Conservation (phyloP, 2,888 invertebrate species). For the Drosophila testacea region DNA sequence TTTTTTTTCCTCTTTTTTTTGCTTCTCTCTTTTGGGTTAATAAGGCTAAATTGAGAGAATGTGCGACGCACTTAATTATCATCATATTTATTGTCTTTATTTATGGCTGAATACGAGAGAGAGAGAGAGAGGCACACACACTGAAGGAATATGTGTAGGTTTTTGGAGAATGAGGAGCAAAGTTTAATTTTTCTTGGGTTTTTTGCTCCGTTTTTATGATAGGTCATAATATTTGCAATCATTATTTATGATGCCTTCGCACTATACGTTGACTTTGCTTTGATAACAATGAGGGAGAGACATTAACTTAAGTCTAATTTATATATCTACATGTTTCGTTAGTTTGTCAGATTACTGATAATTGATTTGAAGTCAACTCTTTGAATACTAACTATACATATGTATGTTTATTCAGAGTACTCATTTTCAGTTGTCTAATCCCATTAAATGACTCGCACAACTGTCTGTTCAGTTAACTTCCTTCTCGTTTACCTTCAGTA, state of each 20-base stretch:
- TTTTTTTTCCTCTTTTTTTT: not conserved
- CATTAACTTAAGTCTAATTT: constrained; percentile 18
- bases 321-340: constrained; percentile 4
- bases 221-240: constrained; percentile 59
- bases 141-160: too few relatives aligned
- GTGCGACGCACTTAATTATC: constrained; percentile 81
- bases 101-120: constrained; percentile 42
- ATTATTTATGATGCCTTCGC: constrained; percentile 49
- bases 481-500: not conserved
- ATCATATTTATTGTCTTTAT: constrained; percentile 81
- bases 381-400: too few relatives aligned
- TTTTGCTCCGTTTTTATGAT: constrained; percentile 36
- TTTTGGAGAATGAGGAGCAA: not conserved
- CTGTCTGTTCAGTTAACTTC: constrained; percentile 28
- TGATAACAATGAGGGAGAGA: not conserved
- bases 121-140: not conserved
- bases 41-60: constrained; percentile 80
- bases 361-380: not conserved
- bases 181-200: constrained; percentile 27
- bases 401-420: not conserved
- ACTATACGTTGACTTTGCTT: constrained; percentile 6
- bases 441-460: constrained; percentile 65
- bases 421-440: constrained; percentile 54
- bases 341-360: not conserved
- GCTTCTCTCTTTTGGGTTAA: constrained; percentile 74